Base-by-base conservation (phyloP, 2,888 invertebrate genomes). In the Leucania comma region DNA sequence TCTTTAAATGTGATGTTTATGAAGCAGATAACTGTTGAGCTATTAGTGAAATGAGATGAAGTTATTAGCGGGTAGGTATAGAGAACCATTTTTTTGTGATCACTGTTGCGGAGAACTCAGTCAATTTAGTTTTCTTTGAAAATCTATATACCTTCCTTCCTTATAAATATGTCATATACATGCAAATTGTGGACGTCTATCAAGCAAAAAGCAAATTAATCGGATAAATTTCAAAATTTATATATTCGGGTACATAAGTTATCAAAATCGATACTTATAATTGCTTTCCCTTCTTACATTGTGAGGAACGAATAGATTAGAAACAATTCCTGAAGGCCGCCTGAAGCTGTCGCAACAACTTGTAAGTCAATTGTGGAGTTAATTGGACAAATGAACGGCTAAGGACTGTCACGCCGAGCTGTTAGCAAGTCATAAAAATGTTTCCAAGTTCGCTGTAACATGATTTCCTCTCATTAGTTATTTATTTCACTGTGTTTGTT, bases 311-410 rank as follows among this genome's bases (percentile, higher is more conserved):
- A 51, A 66, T 48, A 53, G 26, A 64, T 64, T 48, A 72, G 35
- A 60, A 58, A 29, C 51, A 51, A 68, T 62, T 56, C 24, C 14
- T 42, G 50, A 26, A 51, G 48, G 20, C 9, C 12, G n/a, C 24
- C 32, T 35, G 50, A 17, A 63, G 53, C 50, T 24, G 57, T 51
- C 35, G 51, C 35, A 32, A 66, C 53, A 71, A 71, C 24, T 68
- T 63, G 54, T 71, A 72, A 79, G 51, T 76, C 65, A 70, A 68
- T 75, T 78, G n/a, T 38, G 4, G 38, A 54, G 64, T 46, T 63
- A 70, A 60, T 67, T 59, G 32, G 59, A 58, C 54, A 46, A 68
- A 74, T 61, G 5, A 78, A 71, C 46, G 26, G 35, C 56, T 46
- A 51, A 64, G 14, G 26, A 46, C 32, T 63, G 57, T 53, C 59